These are phyloP conservation scores for Drosophila suzukii DNA, from an alignment of 1,140 invertebrate species.

Conservation along the genomic window DNA sequence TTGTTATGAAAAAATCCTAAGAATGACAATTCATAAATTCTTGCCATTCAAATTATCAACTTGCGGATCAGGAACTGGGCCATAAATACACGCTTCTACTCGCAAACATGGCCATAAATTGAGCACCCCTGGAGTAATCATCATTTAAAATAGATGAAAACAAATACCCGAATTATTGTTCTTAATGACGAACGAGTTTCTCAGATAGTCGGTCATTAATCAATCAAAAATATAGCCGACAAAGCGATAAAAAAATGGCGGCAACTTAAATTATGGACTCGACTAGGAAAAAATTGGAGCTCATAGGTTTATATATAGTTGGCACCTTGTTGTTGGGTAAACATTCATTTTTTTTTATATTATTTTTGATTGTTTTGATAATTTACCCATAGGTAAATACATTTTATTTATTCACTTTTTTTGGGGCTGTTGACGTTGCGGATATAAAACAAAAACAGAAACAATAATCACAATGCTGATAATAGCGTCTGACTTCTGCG, in stretches of 20 bases:
- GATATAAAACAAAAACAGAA: conserved; percentile 18
- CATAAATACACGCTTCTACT: conserved; percentile 1
- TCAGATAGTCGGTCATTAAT: conserved; percentile 29
- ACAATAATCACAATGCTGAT: conserved; percentile 32
- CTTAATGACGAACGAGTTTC: conserved; percentile 29
- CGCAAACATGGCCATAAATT: conserved; percentile 17
- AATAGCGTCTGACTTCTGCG: conserved; percentile 26
- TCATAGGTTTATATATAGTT: conserved; percentile 18
- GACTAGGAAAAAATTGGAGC: neutral
- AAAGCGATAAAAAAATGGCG: conserved; percentile 11
- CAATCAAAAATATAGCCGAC: conserved; percentile 27
- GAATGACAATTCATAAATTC: conserved; percentile 14
- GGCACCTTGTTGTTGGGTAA: conserved; percentile 15
- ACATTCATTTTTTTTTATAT: neutral
- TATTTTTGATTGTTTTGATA: neutral
- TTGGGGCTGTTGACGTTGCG: conserved; percentile 42
- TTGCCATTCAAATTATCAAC: neutral
- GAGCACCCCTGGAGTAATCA: neutral
- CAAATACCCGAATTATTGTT: conserved; percentile 20
- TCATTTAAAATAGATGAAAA: conserved; percentile 37
- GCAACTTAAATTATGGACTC: conserved; percentile 15
- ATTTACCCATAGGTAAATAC: conserved; percentile 5
- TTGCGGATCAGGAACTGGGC: conserved; percentile 4
- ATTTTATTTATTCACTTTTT: conserved; percentile 35
- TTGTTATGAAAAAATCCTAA: neutral